Evolutionary conservation across 92 coral and sea anemone species (phyloP).

Genomic region (Siderastrea siderea): DNA sequence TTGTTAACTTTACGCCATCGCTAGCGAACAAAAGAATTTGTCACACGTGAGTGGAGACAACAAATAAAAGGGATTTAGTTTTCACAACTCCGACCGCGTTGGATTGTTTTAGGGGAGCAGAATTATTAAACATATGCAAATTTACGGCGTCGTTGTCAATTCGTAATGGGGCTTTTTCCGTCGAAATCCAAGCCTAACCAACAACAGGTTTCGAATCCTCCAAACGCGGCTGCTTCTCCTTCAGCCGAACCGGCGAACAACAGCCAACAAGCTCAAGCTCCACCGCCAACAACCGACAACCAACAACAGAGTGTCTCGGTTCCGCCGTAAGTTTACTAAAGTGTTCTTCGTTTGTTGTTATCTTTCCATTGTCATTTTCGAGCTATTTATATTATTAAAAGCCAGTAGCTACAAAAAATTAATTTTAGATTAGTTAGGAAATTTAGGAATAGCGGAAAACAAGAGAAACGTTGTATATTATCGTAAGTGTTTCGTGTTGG

Average conservation of each 20-base stretch:
- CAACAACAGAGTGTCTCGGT: neutral
- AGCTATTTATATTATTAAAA: no score
- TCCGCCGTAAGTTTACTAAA: conserved; percentile 2
- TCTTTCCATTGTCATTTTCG: no score
- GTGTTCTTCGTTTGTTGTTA: no score
- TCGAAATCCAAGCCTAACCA: conserved; percentile 27
- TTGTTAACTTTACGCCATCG: neutral
- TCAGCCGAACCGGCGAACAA: conserved; percentile 1
- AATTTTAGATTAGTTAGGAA: no score
- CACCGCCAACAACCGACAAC: no score
- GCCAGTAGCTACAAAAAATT: no score
- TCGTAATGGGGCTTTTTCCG: conserved; percentile 39
- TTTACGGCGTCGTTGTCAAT: conserved; percentile 12
- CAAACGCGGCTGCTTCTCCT: neutral
- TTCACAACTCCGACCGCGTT: neutral
- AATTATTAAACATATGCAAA: conserved; percentile 10
- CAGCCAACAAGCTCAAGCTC: neutral
- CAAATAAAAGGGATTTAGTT: neutral
- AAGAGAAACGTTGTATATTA: no score
- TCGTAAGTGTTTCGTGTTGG: no score
- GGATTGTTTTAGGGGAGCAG: neutral
- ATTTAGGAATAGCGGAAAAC: no score
- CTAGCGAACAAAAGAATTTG: neutral
- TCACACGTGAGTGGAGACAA: neutral
- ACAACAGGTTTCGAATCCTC: neutral